These are phyloP conservation scores for Tapirus indicus DNA, from an alignment of 2,797 vertebrate species.

Conservation along the genomic window DNA sequence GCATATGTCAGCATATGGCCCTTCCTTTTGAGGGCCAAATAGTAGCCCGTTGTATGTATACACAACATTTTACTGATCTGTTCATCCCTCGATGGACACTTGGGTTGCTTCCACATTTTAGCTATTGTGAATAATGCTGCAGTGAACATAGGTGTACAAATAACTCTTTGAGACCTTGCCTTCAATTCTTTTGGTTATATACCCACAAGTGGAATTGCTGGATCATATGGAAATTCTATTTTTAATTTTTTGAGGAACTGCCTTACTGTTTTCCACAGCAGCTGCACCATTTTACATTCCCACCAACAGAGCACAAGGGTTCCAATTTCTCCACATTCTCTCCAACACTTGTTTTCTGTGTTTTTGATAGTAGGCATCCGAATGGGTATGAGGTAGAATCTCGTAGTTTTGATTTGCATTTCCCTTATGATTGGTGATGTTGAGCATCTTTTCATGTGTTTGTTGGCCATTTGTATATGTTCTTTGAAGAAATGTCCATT, in stretches of 20 bases:
- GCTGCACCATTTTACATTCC: neutral
- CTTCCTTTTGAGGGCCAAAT: neutral
- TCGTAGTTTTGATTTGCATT: neutral
- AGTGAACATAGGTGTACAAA: neutral
- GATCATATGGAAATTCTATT: neutral
- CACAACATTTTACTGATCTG: neutral
- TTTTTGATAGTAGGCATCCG: neutral
- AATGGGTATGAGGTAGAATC: neutral
- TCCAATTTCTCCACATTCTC: neutral
- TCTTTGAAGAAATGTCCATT: neutral
- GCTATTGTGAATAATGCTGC: neutral
- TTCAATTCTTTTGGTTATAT: neutral
- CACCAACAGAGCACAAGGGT: neutral
- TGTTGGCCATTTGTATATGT: neutral
- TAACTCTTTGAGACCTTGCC: neutral
- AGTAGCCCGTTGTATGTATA: neutral
- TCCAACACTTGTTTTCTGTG: neutral
- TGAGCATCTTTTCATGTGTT: neutral
- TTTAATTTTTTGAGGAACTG: neutral
- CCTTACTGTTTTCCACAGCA: neutral
- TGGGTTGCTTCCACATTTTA: neutral
- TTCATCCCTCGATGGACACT: neutral
- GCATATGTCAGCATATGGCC: neutral
- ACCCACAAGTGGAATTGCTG: neutral
- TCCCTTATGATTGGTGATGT: neutral